phyloP scores from a whole-genome alignment of 2,797 vertebrate species.

The Lepidocolaptes lacrymiger region DNA sequence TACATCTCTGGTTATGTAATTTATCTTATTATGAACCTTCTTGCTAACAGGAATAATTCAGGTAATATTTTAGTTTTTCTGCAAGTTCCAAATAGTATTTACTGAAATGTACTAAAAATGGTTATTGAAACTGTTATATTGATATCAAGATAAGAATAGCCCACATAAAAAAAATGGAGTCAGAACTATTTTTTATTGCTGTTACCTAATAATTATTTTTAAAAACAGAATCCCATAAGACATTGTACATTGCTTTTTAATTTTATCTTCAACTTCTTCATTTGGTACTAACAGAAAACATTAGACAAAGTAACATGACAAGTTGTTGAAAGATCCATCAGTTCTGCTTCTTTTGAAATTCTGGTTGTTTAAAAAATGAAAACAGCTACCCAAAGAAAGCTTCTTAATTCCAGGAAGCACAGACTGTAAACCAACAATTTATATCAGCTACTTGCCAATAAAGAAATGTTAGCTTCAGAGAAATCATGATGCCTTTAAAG shows the following conservation, averaged over 20 bases:
- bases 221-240: neutral
- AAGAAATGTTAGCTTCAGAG: neutral
- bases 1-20: neutral
- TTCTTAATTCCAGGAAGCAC: neutral
- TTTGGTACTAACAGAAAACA: neutral
- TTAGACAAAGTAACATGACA: neutral
- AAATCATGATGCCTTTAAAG: neutral
- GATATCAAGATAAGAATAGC: conserved; percentile 12
- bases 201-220: neutral
- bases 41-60: neutral
- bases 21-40: neutral
- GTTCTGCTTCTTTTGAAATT: neutral
- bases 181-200: neutral
- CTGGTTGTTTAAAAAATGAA: neutral
- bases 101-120: neutral
- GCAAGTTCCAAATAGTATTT: neutral
- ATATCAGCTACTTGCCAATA: neutral
- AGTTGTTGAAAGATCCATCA: conserved; percentile 9
- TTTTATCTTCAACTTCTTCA: neutral
- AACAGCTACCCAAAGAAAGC: neutral
- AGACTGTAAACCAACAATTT: neutral
- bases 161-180: neutral
- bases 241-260: neutral
- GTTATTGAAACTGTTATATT: neutral
- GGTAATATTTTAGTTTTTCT: neutral